These are phyloP conservation scores for Melipona quadrifasciata DNA, from an alignment of 1,140 invertebrate species.

Conservation along the genomic window DNA sequence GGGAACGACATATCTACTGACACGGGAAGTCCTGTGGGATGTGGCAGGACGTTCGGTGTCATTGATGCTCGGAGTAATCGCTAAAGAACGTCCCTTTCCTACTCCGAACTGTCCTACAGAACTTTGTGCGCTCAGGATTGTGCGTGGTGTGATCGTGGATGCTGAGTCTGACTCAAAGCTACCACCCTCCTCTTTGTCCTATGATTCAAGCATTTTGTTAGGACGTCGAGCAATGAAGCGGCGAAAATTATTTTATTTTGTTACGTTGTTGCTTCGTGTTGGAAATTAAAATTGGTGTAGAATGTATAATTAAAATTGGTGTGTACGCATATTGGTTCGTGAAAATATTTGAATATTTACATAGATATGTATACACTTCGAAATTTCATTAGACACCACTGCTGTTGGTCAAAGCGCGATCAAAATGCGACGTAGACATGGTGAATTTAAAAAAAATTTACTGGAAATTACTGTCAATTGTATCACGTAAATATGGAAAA, in stretches of 20 bases:
- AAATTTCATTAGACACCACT: too few species aligned
- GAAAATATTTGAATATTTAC: too few species aligned
- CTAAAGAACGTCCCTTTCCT: conserved; percentile 67
- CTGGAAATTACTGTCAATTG: too few species aligned
- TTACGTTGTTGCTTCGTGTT: neutral
- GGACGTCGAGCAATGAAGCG: neutral
- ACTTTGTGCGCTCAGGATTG: conserved; percentile 84
- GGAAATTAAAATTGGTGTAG: neutral
- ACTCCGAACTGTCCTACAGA: conserved; percentile 76
- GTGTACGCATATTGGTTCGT: neutral
- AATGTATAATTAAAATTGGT: too few species aligned
- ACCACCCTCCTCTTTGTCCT: conserved; percentile 86
- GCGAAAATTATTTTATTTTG: neutral
- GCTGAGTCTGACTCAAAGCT: conserved; percentile 89
- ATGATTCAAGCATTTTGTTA: conserved; percentile 62
- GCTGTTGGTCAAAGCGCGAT: too few species aligned
- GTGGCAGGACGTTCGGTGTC: conserved; percentile 83
- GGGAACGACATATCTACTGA: conserved; percentile 77
- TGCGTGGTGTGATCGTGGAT: conserved; percentile 86
- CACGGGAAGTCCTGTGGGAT: conserved; percentile 77
- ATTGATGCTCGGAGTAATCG: conserved; percentile 75
- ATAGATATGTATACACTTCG: too few species aligned
- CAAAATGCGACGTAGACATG: neutral
- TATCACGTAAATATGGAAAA: neutral
- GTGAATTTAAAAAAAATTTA: neutral